Evolutionary conservation across 1,140 invertebrate species (phyloP).

Genomic region (Stegodyphus mimosarum): DNA sequence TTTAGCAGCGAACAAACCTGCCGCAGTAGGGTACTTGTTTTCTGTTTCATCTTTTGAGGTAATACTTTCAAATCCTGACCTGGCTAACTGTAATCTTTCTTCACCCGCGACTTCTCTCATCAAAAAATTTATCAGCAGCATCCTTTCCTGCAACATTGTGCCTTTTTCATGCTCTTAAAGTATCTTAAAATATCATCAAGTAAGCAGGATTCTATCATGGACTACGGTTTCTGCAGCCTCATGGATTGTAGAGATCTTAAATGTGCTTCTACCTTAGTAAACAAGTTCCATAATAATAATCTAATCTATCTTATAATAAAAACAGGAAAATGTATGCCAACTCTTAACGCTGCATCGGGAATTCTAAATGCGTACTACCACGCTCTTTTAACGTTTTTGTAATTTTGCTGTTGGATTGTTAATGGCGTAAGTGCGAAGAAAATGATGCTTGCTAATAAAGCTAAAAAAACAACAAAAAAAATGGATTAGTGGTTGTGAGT

Average conservation of each 20-base stretch:
- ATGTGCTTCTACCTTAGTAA: slow-evolving; percentile 12
- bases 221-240: neutral
- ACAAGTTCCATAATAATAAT: neutral
- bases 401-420: no score
- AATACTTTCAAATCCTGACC: neutral
- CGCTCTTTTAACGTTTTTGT: no score
- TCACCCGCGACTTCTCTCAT: neutral
- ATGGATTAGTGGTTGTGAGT: no score
- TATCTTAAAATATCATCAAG: neutral
- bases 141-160: neutral
- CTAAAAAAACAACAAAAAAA: no score
- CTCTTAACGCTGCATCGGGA: no score
- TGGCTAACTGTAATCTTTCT: neutral
- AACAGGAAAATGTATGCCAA: no score
- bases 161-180: neutral
- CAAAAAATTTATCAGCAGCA: neutral
- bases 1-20: no score
- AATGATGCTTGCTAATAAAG: no score
- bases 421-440: no score
- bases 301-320: neutral
- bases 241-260: slow-evolving; percentile 3
- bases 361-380: no score
- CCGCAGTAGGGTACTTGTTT: neutral
- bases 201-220: slow-evolving; percentile 2
- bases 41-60: neutral